Conservation (phyloP, 30 jellyfish, hydroid and myxozoan genomes). For the Aurelia sp. region DNA sequence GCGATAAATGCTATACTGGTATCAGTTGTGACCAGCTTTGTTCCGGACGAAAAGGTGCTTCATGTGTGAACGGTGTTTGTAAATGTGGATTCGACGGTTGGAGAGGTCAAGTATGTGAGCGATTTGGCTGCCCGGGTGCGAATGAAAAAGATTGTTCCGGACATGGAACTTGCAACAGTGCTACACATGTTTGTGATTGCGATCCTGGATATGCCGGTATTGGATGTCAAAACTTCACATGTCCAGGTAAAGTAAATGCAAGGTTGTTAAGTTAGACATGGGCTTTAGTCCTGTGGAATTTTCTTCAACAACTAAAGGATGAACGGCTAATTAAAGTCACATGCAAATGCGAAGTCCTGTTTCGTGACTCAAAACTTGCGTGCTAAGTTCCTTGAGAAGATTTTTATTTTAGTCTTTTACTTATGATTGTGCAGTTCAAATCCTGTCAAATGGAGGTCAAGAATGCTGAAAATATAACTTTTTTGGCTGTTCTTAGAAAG, state of each 20-base stretch:
- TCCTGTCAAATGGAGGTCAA: no score
- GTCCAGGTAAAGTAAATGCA: conserved; percentile 40
- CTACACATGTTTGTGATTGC: conserved; percentile 55
- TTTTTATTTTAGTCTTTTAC: no score
- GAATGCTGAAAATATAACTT: no score
- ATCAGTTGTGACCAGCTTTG: conserved; percentile 61
- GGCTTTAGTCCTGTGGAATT: no score
- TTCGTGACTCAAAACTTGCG: no score
- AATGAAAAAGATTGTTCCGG: conserved; percentile 70
- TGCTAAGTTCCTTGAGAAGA: no score
- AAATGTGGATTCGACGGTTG: conserved; percentile 76
- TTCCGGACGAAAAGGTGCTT: conserved; percentile 55
- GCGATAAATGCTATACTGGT: conserved; percentile 60
- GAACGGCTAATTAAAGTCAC: background rate
- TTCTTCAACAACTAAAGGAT: no score
- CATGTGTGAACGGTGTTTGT: conserved; percentile 52
- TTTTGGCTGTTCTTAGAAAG: no score
- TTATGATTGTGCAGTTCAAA: no score
- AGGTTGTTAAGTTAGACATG: no score
- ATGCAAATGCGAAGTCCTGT: background rate
- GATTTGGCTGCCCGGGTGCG: conserved; percentile 71
- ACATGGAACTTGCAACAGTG: conserved; percentile 73
- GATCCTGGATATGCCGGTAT: conserved; percentile 75
- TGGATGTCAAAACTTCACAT: conserved; percentile 70
- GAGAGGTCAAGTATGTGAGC: conserved; percentile 66